Percentiles rank a stretch among this genome's conserved stretches.
phyloP scores from a whole-genome alignment of 2,888 invertebrate species.

The Agonopterix heracliana region DNA sequence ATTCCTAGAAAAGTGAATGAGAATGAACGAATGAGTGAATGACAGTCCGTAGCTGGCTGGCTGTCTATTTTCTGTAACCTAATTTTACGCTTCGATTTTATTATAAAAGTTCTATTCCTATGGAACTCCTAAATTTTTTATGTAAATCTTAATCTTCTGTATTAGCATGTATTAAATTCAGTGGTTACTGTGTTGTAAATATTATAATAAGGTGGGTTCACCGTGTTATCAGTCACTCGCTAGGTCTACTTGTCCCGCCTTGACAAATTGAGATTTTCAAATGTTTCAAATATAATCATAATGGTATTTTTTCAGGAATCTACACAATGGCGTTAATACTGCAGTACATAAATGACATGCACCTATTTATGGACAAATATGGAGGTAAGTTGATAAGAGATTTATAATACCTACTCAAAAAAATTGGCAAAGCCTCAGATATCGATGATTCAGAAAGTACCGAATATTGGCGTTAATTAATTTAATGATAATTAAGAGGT shows the following conservation, averaged over 20 bases:
- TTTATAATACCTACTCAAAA: neutral
- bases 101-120: no score
- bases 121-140: neutral
- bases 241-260: neutral
- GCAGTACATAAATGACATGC: conserved; percentile 86
- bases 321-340: conserved; percentile 86
- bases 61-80: conserved; percentile 12
- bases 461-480: no score
- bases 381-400: conserved; percentile 79
- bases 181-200: no score
- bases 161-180: no score
- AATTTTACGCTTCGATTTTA: conserved; percentile 1
- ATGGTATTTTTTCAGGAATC: conserved; percentile 64
- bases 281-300: conserved; percentile 12
- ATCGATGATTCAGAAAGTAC: no score
- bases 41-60: neutral
- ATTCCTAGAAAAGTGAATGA: no score
- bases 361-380: conserved; percentile 87
- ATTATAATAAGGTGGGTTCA: no score
- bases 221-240: no score
- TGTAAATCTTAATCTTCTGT: no score
- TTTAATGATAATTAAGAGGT: no score
- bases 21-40: no score
- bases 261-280: conserved; percentile 5
- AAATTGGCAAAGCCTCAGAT: no score